Percentiles rank a stretch among this genome's conserved stretches.
Conservation (phyloP, 2,113 vertebrate genomes). For the Leucoraja erinaceus region DNA sequence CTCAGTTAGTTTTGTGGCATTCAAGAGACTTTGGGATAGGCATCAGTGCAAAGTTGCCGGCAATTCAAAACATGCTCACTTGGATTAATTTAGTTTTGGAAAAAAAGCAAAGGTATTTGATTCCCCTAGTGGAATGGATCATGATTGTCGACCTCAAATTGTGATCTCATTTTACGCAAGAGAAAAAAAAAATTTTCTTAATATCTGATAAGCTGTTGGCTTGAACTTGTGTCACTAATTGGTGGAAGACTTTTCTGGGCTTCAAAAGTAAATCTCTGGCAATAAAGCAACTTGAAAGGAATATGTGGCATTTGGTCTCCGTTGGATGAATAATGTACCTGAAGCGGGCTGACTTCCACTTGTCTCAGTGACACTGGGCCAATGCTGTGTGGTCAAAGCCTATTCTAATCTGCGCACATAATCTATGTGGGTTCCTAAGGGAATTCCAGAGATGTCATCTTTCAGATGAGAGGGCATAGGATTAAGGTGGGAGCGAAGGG, state of each 20-base stretch:
- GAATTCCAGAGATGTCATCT: neutral
- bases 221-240: neutral
- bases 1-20: too few species aligned
- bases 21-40: too few species aligned
- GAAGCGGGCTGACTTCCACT: neutral
- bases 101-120: neutral
- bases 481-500: too few species aligned
- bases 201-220: neutral
- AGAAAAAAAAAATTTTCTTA: too few species aligned
- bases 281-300: too few species aligned
- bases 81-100: neutral
- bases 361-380: neutral
- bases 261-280: too few species aligned
- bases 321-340: neutral
- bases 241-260: neutral
- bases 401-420: neutral
- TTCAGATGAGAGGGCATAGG: neutral
- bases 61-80: neutral
- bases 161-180: too few species aligned
- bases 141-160: neutral
- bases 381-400: neutral
- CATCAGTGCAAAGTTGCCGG: neutral
- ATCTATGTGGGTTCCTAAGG: neutral
- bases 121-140: neutral
- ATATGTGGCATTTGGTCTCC: too few species aligned